These are phyloP conservation scores for Cossypha dichroa DNA, from an alignment of 2,797 vertebrate genomes.

Conservation along the genomic window DNA sequence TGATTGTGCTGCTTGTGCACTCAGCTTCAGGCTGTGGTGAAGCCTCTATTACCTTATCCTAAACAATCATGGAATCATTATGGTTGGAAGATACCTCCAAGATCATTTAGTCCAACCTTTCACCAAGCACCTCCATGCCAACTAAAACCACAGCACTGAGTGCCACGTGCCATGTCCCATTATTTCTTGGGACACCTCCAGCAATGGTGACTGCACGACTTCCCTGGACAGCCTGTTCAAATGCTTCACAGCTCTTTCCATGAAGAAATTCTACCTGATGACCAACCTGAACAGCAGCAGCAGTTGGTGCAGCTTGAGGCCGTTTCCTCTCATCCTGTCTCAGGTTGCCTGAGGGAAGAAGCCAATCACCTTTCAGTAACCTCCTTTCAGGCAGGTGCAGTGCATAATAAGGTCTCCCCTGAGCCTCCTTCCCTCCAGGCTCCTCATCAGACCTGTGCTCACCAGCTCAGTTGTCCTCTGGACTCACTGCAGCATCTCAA, in stretches of 20 bases:
- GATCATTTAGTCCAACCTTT: background rate
- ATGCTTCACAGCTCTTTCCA: background rate
- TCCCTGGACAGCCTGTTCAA: background rate
- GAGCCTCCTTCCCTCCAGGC: background rate
- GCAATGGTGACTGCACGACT: background rate
- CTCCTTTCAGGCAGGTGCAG: background rate
- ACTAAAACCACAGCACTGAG: background rate
- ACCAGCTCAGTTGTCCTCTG: background rate
- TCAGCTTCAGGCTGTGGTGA: background rate
- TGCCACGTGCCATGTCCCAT: fast-evolving
- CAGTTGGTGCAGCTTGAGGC: background rate
- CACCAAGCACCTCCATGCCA: background rate
- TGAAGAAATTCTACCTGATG: background rate
- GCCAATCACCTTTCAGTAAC: background rate
- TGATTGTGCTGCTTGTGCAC: background rate
- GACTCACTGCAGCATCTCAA: background rate
- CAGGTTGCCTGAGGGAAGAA: background rate
- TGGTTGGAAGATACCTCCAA: background rate
- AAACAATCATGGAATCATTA: background rate
- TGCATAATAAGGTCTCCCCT: background rate
- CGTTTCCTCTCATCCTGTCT: background rate
- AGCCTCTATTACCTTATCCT: background rate
- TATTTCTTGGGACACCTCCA: background rate
- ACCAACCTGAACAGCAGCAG: background rate
- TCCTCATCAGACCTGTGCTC: background rate